A percentile compares a stretch with the other conserved stretches of the same genome.
Conservation (phyloP, 2,797 vertebrate genomes). For the Astyanax mexicanus region DNA sequence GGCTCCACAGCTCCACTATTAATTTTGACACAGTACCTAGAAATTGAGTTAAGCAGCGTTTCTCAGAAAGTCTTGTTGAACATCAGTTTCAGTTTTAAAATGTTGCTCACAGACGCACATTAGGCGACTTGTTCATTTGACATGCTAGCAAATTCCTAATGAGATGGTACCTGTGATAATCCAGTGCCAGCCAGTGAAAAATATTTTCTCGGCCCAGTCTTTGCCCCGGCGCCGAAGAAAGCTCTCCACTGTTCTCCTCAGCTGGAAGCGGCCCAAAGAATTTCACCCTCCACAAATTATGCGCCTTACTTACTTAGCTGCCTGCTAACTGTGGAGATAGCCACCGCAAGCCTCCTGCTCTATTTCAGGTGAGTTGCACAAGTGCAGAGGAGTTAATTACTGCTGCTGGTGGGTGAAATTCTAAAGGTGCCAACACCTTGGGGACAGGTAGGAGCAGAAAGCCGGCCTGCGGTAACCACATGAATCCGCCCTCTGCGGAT, state of each 20-base stretch:
- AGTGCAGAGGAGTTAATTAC: conserved; percentile 29
- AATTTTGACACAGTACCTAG: not conserved
- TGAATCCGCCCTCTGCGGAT: conserved; percentile 17
- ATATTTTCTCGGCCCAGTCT: conserved; percentile 5
- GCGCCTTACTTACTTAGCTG: conserved; percentile 11
- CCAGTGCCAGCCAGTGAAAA: conserved; percentile 22
- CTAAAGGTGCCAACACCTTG: conserved; percentile 11
- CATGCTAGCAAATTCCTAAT: conserved; percentile 25
- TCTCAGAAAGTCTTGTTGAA: conserved; percentile 1
- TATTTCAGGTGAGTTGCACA: conserved; percentile 15
- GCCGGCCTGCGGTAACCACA: conserved; percentile 27
- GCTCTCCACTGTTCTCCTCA: conserved; percentile 27
- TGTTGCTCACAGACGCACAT: not conserved
- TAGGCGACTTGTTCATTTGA: not conserved
- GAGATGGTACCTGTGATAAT: conserved; percentile 27
- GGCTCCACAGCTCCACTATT: not conserved
- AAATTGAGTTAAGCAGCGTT: not conserved
- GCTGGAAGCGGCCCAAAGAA: conserved; percentile 38
- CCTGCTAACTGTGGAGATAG: conserved; percentile 16
- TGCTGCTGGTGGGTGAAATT: conserved; percentile 26
- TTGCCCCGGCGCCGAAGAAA: not conserved
- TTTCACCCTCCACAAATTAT: conserved; percentile 29
- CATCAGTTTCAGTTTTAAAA: not conserved
- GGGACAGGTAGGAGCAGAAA: conserved; percentile 26
- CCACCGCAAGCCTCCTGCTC: not conserved